phyloP scores from a whole-genome alignment of 2,797 vertebrate species.

The Alcedo atthis region DNA sequence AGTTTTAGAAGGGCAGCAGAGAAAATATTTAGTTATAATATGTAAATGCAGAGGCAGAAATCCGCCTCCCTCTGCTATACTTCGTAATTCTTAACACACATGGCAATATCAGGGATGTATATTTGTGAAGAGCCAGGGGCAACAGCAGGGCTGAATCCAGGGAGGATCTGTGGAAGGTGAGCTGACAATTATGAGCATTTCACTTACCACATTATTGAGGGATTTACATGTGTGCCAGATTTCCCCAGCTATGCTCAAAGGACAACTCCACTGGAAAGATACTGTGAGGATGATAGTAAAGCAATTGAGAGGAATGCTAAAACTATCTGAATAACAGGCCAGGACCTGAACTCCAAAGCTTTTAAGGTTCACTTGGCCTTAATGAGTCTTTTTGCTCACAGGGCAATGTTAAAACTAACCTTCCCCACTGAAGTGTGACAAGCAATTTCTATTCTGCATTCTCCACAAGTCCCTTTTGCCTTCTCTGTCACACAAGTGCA shows the following conservation, averaged over 20 bases:
- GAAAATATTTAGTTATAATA: neutral
- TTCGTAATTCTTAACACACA: neutral
- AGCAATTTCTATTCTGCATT: neutral
- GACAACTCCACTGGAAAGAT: neutral
- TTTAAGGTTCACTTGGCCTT: neutral
- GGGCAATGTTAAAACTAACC: neutral
- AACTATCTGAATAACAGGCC: neutral
- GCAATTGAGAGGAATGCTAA: neutral
- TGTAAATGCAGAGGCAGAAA: neutral
- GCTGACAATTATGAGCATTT: neutral
- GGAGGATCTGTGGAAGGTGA: neutral
- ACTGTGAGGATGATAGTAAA: neutral
- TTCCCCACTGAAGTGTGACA: neutral
- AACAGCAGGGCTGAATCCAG: neutral
- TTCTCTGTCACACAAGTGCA: neutral
- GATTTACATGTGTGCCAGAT: neutral
- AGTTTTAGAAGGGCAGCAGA: neutral
- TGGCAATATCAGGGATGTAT: neutral
- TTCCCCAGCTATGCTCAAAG: neutral
- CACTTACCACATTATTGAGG: neutral
- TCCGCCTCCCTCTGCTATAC: neutral
- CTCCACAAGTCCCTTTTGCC: neutral
- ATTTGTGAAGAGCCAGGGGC: neutral
- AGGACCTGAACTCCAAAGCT: neutral
- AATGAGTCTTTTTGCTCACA: neutral